Conservation (phyloP, 2,113 vertebrate genomes). For the Theristicus caerulescens region DNA sequence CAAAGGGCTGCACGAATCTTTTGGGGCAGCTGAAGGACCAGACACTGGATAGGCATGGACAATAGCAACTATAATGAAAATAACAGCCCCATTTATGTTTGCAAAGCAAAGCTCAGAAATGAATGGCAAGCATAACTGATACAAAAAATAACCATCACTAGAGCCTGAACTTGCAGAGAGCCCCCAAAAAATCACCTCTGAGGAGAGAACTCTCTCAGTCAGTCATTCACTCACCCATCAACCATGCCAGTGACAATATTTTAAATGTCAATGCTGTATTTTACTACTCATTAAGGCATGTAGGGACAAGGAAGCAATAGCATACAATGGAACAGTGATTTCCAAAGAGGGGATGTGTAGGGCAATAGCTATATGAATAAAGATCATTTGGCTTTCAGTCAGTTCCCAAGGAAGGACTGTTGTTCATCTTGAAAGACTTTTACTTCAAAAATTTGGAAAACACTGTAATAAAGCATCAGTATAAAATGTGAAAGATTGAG, state of each 20-base stretch:
- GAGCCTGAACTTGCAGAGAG: not conserved
- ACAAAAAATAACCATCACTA: not conserved
- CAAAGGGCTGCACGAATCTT: not conserved
- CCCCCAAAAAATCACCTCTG: not conserved
- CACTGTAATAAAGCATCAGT: constrained; percentile 5
- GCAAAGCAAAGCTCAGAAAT: not conserved
- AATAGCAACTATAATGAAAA: not conserved
- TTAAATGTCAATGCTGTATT: constrained; percentile 3
- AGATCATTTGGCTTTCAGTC: constrained; percentile 6
- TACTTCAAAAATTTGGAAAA: constrained; percentile 31
- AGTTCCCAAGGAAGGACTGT: not conserved
- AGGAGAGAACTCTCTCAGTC: not conserved
- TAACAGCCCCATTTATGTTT: not conserved
- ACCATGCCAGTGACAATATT: not conserved
- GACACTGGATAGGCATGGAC: not conserved
- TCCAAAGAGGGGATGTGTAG: not conserved
- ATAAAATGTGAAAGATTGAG: constrained; percentile 52
- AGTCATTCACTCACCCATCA: not conserved
- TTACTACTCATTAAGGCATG: not conserved
- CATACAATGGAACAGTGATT: constrained; percentile 5
- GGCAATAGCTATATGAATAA: constrained; percentile 7
- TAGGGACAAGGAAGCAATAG: not conserved
- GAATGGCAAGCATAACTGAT: not conserved
- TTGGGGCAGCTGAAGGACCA: not conserved
- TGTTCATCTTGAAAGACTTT: constrained; percentile 27